Evolutionary conservation across 2,797 vertebrate genomes (phyloP).

Genomic region (Eremophila alpestris): DNA sequence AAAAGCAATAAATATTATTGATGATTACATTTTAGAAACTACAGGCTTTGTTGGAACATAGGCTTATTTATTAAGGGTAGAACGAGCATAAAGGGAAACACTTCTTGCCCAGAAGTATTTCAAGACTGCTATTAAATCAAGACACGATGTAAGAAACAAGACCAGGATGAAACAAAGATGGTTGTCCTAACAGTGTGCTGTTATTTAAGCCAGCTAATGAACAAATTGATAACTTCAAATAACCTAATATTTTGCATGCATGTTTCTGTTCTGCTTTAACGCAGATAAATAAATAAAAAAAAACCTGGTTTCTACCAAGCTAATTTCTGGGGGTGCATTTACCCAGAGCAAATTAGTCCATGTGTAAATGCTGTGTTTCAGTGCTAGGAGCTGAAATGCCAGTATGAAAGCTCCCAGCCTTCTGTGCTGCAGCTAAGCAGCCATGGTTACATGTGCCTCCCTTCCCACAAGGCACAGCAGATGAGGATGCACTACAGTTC

Average conservation of each 20-base stretch:
- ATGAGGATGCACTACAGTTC: neutral
- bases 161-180: neutral
- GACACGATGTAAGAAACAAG: neutral
- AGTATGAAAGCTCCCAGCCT: neutral
- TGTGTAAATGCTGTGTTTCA: neutral
- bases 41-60: neutral
- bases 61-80: neutral
- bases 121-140: conserved; percentile 14
- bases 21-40: conserved; percentile 15
- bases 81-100: neutral
- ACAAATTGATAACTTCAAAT: neutral
- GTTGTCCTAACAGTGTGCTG: neutral
- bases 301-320: neutral
- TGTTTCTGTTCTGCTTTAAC: neutral
- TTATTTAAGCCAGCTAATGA: neutral
- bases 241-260: neutral
- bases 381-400: neutral
- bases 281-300: neutral
- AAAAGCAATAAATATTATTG: neutral
- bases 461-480: neutral
- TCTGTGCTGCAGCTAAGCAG: neutral
- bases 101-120: conserved; percentile 23
- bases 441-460: neutral
- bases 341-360: too few species aligned
- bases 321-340: neutral